Conservation (phyloP, 2,113 vertebrate genomes). For the Chaetodon auriga region DNA sequence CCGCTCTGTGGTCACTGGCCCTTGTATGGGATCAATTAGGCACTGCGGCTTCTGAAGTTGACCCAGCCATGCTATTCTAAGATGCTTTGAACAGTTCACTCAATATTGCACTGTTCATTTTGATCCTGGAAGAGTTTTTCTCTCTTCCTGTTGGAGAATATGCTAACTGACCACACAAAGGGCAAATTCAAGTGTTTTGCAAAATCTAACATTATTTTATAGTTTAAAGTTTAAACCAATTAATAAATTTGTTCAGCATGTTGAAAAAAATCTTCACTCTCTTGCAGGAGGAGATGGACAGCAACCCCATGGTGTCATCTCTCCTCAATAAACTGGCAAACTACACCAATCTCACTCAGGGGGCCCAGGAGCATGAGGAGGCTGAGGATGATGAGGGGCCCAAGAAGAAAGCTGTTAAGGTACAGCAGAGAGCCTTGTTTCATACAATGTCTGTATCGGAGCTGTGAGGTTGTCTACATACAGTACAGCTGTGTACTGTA, state of each 20-base stretch:
- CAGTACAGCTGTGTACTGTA: not conserved
- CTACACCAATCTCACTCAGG: constrained; percentile 97
- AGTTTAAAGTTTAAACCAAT: not conserved
- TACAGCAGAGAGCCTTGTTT: constrained; percentile 35
- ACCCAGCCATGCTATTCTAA: constrained; percentile 48
- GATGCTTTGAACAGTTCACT: constrained; percentile 42
- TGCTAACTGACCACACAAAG: not conserved
- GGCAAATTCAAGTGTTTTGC: not conserved
- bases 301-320: constrained; percentile 98
- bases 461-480: not conserved
- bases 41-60: constrained; percentile 45
- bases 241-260: not conserved
- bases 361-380: constrained; percentile 95
- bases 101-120: constrained; percentile 30
- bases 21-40: constrained; percentile 44
- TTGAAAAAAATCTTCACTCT: not conserved
- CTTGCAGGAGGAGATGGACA: constrained; percentile 97
- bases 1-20: constrained; percentile 46
- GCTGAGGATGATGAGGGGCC: constrained; percentile 89
- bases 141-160: not conserved
- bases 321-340: constrained; percentile 96
- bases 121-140: not conserved
- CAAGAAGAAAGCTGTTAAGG: constrained; percentile 86
- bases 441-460: not conserved
- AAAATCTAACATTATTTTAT: not conserved